Evolutionary conservation across 2,113 vertebrate species (phyloP), one percentile per base, ranked within the genome.

Genomic region (Microcebus murinus): DNA sequence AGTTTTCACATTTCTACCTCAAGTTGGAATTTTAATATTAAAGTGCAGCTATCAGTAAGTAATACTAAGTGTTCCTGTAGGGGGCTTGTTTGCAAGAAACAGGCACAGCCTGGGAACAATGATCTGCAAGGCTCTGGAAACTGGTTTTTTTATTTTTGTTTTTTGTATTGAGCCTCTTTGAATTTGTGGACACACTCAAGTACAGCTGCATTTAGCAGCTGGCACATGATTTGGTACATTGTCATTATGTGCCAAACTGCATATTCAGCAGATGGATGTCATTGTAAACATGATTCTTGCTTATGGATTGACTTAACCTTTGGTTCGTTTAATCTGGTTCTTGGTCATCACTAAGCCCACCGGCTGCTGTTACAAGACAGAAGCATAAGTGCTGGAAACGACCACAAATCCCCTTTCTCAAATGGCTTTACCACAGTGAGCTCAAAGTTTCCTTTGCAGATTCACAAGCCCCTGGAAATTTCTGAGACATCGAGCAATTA

Each of bases 401-500:
- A 57, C 15, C 77, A 80, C 68, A 87, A 42, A 79, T 81, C 50
- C 87, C 48, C 61, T 45, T 67, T 94, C 76, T 76, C 61, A 68
- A 88, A 76, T 76, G 91, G 79, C 52, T 52, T 92, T 79, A 92
- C 39, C 67, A 45, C n/a, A 94, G 63, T 1, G 23, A 85, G 50
- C 42, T 89, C 48, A 36, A 31, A 63, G 23, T 1, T 82, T 39
- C 67, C 79, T 95, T 94, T 80, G 77, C 63, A 83, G 50, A 91
- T 86, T 88, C 3, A 61, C n/a, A 79, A 94, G 67, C 23, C 57
- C 21, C 42, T 74, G 61, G 45, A 92, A 88, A 15, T 94, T 97
- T 59, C 67, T 31, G n/a, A 94, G 81, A 79, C 93, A 57, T 67
- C 79, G 88, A 91, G 48, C 85, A 96, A 96, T 97, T 92, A 90